Evolutionary conservation across 2,888 invertebrate species (phyloP).

Genomic region (Volucella inflata): DNA sequence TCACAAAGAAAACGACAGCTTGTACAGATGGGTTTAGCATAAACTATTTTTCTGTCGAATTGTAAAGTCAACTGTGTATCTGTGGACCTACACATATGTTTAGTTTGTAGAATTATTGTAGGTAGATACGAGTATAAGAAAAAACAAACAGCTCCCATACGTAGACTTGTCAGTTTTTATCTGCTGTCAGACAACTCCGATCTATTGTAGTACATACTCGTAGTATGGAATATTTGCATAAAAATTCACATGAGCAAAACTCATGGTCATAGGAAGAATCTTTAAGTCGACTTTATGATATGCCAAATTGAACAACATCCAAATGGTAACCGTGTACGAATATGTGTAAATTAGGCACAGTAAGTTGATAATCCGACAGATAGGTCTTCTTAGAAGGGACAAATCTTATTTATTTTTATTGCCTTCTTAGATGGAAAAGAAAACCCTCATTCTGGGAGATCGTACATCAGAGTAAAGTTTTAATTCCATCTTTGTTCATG

Average conservation of each 20-base stretch:
- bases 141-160: no score
- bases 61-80: no score
- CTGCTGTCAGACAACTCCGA: neutral
- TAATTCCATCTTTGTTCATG: slow-evolving; percentile 47
- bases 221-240: slow-evolving; percentile 7
- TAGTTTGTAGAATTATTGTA: no score
- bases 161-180: no score
- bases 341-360: slow-evolving; percentile 54
- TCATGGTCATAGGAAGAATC: slow-evolving; percentile 21
- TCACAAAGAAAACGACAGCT: no score
- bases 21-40: no score
- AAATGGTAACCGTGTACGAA: slow-evolving; percentile 14
- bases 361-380: slow-evolving; percentile 54
- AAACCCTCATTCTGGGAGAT: slow-evolving; percentile 31
- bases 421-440: slow-evolving; percentile 22
- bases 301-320: neutral
- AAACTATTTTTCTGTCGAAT: no score
- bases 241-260: slow-evolving; percentile 11
- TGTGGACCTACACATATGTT: no score
- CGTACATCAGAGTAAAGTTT: slow-evolving; percentile 24
- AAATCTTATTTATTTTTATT: slow-evolving; percentile 66
- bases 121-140: no score
- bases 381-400: slow-evolving; percentile 34
- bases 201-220: no score
- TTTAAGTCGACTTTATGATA: slow-evolving; percentile 16